Conservation (phyloP, 2,113 vertebrate species). For the Sinocyclocheilus rhinocerous region DNA sequence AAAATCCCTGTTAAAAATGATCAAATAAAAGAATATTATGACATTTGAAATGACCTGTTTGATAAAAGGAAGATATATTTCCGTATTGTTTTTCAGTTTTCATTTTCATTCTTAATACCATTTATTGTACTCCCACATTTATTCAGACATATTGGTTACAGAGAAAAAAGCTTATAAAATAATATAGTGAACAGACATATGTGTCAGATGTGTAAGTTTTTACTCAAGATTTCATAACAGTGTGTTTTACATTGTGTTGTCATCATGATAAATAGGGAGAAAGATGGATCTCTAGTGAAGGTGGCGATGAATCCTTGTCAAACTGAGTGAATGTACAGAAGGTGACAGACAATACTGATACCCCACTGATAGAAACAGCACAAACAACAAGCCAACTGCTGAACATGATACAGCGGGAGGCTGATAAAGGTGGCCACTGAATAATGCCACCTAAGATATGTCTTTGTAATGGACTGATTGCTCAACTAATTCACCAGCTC, state of each 20-base stretch:
- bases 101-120: background rate
- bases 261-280: background rate
- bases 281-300: background rate
- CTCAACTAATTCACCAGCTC: constrained; percentile 86
- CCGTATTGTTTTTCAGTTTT: background rate
- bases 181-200: background rate
- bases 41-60: background rate
- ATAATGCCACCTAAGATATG: constrained; percentile 35
- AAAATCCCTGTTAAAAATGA: background rate
- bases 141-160: background rate
- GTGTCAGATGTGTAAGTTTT: background rate
- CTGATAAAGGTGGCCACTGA: constrained; percentile 47
- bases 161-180: background rate
- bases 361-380: constrained; percentile 2
- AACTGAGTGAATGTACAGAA: background rate
- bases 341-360: background rate
- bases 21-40: background rate
- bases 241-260: background rate
- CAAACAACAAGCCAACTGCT: constrained; percentile 16
- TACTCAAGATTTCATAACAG: background rate
- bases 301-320: constrained; percentile 12
- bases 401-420: background rate
- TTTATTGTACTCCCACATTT: background rate
- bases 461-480: constrained; percentile 77
- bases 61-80: background rate